These are phyloP conservation scores for Enteromius mattozi DNA, from an alignment of 2,797 vertebrate species.

Conservation along the genomic window DNA sequence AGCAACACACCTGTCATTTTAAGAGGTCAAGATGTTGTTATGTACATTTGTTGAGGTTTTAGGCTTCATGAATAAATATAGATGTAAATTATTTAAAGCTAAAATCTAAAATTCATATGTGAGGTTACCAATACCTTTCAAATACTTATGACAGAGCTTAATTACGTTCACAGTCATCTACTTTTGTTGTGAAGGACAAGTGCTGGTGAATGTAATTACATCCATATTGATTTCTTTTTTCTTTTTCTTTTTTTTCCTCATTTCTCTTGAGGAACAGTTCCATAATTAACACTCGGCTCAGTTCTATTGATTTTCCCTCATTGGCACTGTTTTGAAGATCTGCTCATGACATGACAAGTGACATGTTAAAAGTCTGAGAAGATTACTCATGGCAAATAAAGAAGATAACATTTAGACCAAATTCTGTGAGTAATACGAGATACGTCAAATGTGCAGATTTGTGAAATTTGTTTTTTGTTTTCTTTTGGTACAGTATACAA, in stretches of 20 bases:
- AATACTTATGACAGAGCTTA: not conserved
- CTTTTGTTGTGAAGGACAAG: not conserved
- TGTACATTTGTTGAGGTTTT: not conserved
- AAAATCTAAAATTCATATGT: not conserved
- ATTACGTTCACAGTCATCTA: not conserved
- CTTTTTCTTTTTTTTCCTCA: not conserved
- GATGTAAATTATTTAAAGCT: not conserved
- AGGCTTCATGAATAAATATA: not conserved
- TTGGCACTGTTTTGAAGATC: not conserved
- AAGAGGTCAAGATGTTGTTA: not conserved
- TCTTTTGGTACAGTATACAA: not conserved
- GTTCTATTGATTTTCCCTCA: slow-evolving; percentile 51
- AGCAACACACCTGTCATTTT: not conserved
- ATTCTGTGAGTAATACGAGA: not conserved
- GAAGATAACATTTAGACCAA: not conserved
- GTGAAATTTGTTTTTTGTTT: not conserved
- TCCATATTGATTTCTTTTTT: not conserved
- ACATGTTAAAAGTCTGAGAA: not conserved
- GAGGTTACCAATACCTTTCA: not conserved
- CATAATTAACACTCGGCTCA: slow-evolving; percentile 6
- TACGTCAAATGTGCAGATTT: not conserved
- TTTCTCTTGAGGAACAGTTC: slow-evolving; percentile 35
- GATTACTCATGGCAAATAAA: not conserved
- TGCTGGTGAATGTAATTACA: slow-evolving; percentile 16
- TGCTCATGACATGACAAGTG: not conserved